Evolutionary conservation across 2,113 vertebrate genomes (phyloP).

Genomic region (Mohoua ochrocephala): DNA sequence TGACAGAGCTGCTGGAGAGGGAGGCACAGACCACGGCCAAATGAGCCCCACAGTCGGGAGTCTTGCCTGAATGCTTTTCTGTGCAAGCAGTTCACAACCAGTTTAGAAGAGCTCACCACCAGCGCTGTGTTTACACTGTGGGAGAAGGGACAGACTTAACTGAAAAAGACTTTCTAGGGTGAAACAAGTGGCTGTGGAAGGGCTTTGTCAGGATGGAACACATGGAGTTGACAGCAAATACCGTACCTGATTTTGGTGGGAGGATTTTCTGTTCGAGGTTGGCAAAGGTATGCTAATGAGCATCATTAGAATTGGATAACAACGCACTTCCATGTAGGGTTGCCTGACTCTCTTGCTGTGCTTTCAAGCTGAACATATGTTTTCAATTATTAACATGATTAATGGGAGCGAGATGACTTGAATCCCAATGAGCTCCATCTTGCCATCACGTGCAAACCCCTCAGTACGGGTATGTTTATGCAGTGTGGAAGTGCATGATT

Average conservation of each 20-base stretch:
- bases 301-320: background rate
- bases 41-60: background rate
- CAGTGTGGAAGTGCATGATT: background rate
- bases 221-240: background rate
- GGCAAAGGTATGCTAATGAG: slow-evolving; percentile 12
- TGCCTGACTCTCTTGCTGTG: slow-evolving; percentile 43
- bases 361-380: slow-evolving; percentile 63
- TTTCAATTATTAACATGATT: slow-evolving; percentile 65
- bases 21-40: rapidly evolving
- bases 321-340: background rate
- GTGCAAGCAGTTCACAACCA: background rate
- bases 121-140: rapidly evolving
- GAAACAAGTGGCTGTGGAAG: background rate
- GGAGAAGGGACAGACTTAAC: background rate
- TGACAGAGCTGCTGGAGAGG: background rate
- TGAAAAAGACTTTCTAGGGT: background rate
- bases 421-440: slow-evolving; percentile 33
- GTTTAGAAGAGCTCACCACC: background rate
- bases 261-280: background rate
- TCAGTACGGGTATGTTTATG: background rate
- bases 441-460: background rate
- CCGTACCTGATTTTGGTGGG: background rate
- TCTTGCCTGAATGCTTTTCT: background rate
- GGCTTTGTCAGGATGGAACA: background rate
- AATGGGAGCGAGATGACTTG: slow-evolving; percentile 16